Evolutionary conservation across 2,888 invertebrate genomes (phyloP).

Genomic region (Girardia tigrina): DNA sequence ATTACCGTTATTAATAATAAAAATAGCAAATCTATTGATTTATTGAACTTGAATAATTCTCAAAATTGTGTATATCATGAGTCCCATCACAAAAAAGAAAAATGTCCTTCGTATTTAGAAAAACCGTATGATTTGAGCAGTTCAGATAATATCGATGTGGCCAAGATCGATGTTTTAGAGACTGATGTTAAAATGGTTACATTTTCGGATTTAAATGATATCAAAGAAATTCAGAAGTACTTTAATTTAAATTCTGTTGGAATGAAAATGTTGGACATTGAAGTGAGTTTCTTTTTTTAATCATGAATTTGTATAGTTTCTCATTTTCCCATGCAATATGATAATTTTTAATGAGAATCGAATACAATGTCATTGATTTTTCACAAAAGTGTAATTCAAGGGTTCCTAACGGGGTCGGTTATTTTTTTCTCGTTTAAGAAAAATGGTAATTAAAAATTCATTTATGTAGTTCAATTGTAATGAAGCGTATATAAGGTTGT

Average conservation of each 20-base stretch:
- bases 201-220: not conserved
- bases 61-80: not conserved
- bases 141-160: constrained; percentile 5
- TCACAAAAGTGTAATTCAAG: no score
- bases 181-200: not conserved
- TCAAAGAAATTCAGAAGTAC: not conserved
- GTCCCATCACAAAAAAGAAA: not conserved
- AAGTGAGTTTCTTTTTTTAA: not conserved
- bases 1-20: constrained; percentile 7
- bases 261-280: not conserved
- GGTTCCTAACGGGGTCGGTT: no score
- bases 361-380: no score
- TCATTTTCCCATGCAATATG: no score
- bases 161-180: not conserved
- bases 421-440: no score
- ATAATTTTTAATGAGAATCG: no score
- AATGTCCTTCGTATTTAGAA: not conserved
- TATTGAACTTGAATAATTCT: not conserved
- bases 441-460: no score
- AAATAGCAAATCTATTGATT: not conserved
- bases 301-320: no score
- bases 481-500: no score
- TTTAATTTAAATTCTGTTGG: not conserved
- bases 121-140: constrained; percentile 6
- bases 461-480: no score